These are phyloP conservation scores for Sturmia bella DNA, from an alignment of 2,888 invertebrate species.

Conservation along the genomic window DNA sequence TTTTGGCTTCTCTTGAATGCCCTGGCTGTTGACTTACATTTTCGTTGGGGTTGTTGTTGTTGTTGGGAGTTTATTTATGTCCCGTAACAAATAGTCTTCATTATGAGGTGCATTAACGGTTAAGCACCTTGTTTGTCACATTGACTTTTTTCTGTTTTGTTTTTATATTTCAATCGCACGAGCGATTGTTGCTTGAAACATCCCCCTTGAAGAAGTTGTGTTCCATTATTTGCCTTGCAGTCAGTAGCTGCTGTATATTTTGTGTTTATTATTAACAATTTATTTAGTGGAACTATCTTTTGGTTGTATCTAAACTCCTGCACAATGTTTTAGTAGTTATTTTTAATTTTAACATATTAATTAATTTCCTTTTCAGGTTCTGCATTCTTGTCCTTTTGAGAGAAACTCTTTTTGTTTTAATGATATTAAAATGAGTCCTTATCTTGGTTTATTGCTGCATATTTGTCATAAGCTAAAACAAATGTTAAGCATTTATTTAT, in stretches of 20 bases:
- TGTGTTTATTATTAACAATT: conserved; percentile 40
- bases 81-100: conserved; percentile 72
- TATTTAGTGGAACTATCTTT: conserved; percentile 68
- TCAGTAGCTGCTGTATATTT: conserved; percentile 8
- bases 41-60: conserved; percentile 16
- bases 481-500: conserved; percentile 49
- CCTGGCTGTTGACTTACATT: conserved; percentile 62
- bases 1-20: neutral
- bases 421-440: neutral
- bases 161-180: neutral
- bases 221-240: conserved; percentile 55
- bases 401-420: neutral
- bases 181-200: conserved; percentile 45
- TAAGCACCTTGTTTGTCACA: conserved; percentile 69
- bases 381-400: neutral
- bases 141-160: conserved; percentile 17
- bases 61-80: conserved; percentile 65
- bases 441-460: conserved; percentile 51
- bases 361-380: conserved; percentile 39
- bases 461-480: conserved; percentile 54
- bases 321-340: conserved; percentile 59
- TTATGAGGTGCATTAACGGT: conserved; percentile 72
- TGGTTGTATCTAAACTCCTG: conserved; percentile 50
- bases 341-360: conserved; percentile 65
- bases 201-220: conserved; percentile 37